Conservation (phyloP, 23 tunicate species). For the Diplosoma virens region DNA sequence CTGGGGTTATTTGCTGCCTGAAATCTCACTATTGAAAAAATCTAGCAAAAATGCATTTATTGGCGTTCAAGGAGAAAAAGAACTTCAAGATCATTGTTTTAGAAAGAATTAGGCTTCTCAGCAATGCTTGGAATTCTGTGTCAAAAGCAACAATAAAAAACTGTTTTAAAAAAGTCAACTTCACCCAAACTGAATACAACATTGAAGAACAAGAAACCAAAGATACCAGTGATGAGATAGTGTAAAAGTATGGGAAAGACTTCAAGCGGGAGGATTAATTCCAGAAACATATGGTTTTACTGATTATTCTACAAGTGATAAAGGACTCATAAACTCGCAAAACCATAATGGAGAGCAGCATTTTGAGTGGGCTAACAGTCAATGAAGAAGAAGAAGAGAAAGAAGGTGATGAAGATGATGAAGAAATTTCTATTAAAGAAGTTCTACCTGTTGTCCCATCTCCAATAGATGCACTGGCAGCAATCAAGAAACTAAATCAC, state of each 20-base stretch:
- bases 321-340: conserved; percentile 14
- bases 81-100: no score
- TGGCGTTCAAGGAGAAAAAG: conserved; percentile 21
- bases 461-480: conserved; percentile 6
- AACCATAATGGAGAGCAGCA: conserved; percentile 19
- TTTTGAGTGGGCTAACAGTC: conserved; percentile 15
- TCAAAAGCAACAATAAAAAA: conserved; percentile 18
- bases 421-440: conserved; percentile 5
- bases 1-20: conserved; percentile 10
- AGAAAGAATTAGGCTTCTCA: conserved; percentile 8
- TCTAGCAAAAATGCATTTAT: conserved; percentile 22
- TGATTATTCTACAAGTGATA: conserved; percentile 10
- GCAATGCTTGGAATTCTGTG: conserved; percentile 1
- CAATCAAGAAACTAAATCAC: conserved; percentile 1
- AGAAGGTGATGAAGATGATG: conserved; percentile 3
- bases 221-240: conserved; percentile 4
- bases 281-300: conserved; percentile 20
- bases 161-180: conserved; percentile 23
- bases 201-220: conserved; percentile 11
- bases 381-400: conserved; percentile 11
- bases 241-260: neutral
- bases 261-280: conserved; percentile 13
- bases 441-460: conserved; percentile 19
- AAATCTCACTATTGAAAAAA: conserved; percentile 13
- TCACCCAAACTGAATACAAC: conserved; percentile 10